Conservation (phyloP, 2,888 invertebrate genomes). For the Eupithecia pulchellata region DNA sequence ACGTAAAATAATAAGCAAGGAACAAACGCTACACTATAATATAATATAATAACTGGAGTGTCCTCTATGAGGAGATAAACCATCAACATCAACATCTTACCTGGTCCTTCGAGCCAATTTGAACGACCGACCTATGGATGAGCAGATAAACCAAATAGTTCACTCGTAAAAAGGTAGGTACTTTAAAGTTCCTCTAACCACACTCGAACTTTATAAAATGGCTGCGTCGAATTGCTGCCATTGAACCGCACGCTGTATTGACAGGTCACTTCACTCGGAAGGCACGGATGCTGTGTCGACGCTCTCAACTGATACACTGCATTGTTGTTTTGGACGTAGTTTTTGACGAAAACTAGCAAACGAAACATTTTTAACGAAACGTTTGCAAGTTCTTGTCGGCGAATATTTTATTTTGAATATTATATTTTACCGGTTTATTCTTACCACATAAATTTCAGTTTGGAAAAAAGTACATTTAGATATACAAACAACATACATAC, state of each 20-base stretch:
- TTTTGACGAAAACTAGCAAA: too few relatives aligned
- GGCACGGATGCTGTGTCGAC: neutral
- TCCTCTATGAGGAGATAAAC: too few relatives aligned
- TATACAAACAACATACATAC: too few relatives aligned
- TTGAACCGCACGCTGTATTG: constrained; percentile 3
- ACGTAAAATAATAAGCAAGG: too few relatives aligned
- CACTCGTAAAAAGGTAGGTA: too few relatives aligned
- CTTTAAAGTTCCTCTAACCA: neutral
- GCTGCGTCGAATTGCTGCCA: neutral
- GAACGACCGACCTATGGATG: too few relatives aligned
- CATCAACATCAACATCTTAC: too few relatives aligned
- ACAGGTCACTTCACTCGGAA: constrained; percentile 19
- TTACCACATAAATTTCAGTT: neutral
- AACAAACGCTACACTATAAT: too few relatives aligned
- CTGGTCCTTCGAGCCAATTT: too few relatives aligned
- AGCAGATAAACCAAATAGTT: too few relatives aligned
- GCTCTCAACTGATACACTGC: neutral
- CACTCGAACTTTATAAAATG: neutral
- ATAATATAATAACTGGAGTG: too few relatives aligned
- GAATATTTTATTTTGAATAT: neutral
- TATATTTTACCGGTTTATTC: neutral
- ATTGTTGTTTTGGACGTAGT: neutral
- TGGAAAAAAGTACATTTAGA: too few relatives aligned
- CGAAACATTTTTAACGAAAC: neutral
- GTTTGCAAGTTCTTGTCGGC: neutral